These are phyloP conservation scores for Nasonia giraulti DNA, from an alignment of 1,140 invertebrate genomes.

Conservation along the genomic window DNA sequence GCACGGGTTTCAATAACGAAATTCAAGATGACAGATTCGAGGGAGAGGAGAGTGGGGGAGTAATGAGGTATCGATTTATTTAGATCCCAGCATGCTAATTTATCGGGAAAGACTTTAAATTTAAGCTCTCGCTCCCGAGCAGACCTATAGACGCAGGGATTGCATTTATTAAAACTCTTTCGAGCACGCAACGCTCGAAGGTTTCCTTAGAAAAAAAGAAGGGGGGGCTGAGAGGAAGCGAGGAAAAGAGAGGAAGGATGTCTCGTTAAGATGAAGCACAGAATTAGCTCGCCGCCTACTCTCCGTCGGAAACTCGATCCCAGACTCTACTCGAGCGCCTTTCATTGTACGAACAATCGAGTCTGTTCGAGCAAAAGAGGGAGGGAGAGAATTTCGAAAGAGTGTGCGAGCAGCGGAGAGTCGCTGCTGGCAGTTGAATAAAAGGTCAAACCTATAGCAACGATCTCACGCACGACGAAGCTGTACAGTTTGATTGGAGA, in stretches of 20 bases:
- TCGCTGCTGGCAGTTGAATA: neutral
- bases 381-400: neutral
- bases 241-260: slow-evolving; percentile 5
- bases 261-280: slow-evolving; percentile 36
- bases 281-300: slow-evolving; percentile 9
- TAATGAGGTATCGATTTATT: slow-evolving; percentile 40
- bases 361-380: neutral
- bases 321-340: slow-evolving; percentile 13
- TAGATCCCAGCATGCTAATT: slow-evolving; percentile 26
- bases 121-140: slow-evolving; percentile 2
- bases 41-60: neutral
- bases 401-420: neutral
- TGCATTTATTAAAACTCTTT: slow-evolving; percentile 44
- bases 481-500: neutral
- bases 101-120: slow-evolving; percentile 24
- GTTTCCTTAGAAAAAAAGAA: slow-evolving; percentile 9
- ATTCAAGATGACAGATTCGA: slow-evolving; percentile 19
- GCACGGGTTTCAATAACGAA: neutral
- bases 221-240: neutral
- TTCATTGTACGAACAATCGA: slow-evolving; percentile 36
- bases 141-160: slow-evolving; percentile 10
- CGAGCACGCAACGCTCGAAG: slow-evolving; percentile 30
- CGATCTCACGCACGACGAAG: neutral
- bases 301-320: neutral
- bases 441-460: neutral